Evolutionary conservation across 37 sponge, comb jelly and placozoan species (phyloP).

Genomic region (Cladorhizidae sp.): DNA sequence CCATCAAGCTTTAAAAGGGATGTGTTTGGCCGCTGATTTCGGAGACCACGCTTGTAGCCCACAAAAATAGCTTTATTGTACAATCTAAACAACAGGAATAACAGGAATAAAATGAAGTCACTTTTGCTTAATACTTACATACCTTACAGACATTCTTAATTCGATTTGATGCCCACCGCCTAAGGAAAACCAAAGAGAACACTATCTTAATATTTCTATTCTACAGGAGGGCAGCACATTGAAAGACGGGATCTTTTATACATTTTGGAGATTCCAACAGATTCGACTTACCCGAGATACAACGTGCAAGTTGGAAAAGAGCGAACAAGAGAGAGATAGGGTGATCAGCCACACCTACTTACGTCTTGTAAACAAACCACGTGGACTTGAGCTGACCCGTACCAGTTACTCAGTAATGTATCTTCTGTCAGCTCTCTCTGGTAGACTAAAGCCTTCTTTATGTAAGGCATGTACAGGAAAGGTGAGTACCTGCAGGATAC

Average conservation of each 20-base stretch:
- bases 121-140: neutral
- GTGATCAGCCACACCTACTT: too few species aligned
- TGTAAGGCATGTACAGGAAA: slow-evolving; percentile 20
- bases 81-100: slow-evolving; percentile 48
- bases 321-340: too few species aligned
- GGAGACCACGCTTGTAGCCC: slow-evolving; percentile 87
- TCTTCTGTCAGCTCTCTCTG: neutral
- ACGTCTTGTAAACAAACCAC: too few species aligned
- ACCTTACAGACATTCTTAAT: slow-evolving; percentile 25
- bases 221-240: too few species aligned
- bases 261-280: too few species aligned
- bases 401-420: neutral
- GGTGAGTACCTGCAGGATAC: neutral
- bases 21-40: slow-evolving; percentile 83
- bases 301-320: too few species aligned
- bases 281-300: too few species aligned
- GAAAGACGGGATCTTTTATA: too few species aligned
- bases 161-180: slow-evolving; percentile 16
- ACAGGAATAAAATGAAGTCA: neutral
- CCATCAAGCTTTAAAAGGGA: slow-evolving; percentile 95
- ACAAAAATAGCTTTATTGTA: slow-evolving; percentile 94
- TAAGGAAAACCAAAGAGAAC: neutral
- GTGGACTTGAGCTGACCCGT: too few species aligned
- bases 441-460: neutral
- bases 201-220: too few species aligned